These are phyloP conservation scores for Heteromormyrus szaboi DNA, from an alignment of 2,797 vertebrate genomes.

Conservation along the genomic window DNA sequence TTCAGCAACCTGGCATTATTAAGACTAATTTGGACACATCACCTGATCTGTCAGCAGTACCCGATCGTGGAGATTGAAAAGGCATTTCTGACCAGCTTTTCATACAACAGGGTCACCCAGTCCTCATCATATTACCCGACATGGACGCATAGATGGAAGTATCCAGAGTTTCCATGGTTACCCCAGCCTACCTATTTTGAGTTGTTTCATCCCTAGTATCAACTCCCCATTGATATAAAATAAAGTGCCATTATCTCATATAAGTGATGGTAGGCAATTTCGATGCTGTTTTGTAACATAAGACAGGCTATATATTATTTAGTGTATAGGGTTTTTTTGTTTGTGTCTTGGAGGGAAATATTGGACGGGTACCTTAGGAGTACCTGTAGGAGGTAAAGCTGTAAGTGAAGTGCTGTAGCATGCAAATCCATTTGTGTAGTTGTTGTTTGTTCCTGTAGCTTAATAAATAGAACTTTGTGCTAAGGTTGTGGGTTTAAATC, in stretches of 20 bases:
- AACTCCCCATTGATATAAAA: background rate
- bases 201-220: background rate
- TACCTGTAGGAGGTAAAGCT: background rate
- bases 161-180: constrained; percentile 11
- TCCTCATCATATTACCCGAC: background rate
- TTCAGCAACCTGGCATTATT: background rate
- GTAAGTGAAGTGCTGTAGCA: background rate
- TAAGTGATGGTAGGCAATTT: background rate
- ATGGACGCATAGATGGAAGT: background rate
- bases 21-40: background rate
- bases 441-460: background rate
- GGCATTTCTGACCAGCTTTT: background rate
- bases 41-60: background rate
- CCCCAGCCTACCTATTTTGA: background rate
- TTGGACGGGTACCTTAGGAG: background rate
- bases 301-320: background rate
- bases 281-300: background rate
- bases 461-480: background rate
- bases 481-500: background rate
- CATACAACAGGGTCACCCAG: background rate
- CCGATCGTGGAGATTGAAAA: background rate
- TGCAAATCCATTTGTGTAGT: background rate
- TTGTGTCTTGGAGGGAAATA: background rate
- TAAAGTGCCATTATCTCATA: background rate
- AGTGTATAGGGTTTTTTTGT: background rate